Conservation (phyloP, 2,113 vertebrate genomes). For the Boleophthalmus pectinirostris region DNA sequence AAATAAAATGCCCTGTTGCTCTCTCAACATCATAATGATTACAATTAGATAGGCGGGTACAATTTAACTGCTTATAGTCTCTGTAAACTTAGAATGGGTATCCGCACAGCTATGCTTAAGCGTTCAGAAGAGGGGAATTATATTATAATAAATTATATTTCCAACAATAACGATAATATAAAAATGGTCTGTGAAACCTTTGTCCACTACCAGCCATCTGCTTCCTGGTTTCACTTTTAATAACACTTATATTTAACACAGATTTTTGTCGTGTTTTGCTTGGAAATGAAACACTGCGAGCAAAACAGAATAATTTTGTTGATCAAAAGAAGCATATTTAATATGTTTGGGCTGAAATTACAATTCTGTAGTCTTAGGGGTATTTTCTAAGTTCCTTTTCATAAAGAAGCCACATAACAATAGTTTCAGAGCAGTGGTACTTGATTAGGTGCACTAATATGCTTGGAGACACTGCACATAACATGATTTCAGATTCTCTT, state of each 20-base stretch:
- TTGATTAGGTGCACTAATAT: slow-evolving; percentile 45
- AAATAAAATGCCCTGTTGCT: slow-evolving; percentile 66
- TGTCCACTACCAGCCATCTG: slow-evolving; percentile 51
- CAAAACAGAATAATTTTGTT: slow-evolving; percentile 51
- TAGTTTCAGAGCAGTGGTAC: slow-evolving; percentile 32
- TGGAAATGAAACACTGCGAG: slow-evolving; percentile 59
- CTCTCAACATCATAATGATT: slow-evolving; percentile 60
- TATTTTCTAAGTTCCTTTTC: slow-evolving; percentile 66
- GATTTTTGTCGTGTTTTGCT: slow-evolving; percentile 42
- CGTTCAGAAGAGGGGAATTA: too few species aligned
- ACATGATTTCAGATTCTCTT: slow-evolving; percentile 73
- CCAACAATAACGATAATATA: slow-evolving; percentile 9
- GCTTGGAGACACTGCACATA: slow-evolving; percentile 65
- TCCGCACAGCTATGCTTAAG: slow-evolving; percentile 11
- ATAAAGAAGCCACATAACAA: slow-evolving; percentile 64
- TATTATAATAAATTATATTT: neutral
- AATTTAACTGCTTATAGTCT: slow-evolving; percentile 38
- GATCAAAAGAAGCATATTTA: slow-evolving; percentile 77
- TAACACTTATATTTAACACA: slow-evolving; percentile 35
- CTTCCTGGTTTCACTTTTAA: slow-evolving; percentile 31
- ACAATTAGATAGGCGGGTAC: slow-evolving; percentile 47
- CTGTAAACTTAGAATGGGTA: slow-evolving; percentile 22
- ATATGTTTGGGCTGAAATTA: slow-evolving; percentile 76
- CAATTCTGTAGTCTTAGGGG: slow-evolving; percentile 55
- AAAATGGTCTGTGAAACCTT: neutral